A percentile compares a stretch with the other conserved stretches of the same genome.
Evolutionary conservation across 2,113 vertebrate genomes (phyloP).

Genomic region (Perognathus longimembris): DNA sequence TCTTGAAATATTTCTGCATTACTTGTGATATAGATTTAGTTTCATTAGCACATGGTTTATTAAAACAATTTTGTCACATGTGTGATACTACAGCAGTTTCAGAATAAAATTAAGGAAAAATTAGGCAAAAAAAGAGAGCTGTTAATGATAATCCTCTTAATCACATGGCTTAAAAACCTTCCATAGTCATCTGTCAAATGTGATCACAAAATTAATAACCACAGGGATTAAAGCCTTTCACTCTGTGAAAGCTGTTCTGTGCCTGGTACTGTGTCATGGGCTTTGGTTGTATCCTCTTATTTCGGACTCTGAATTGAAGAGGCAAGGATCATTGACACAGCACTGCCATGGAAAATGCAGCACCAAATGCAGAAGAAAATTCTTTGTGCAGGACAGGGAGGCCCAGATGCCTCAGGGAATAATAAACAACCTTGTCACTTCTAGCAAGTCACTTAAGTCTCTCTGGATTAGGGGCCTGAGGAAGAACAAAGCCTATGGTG

Average conservation of each 20-base stretch:
- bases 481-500: not conserved
- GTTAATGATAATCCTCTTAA: not conserved
- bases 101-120: constrained; percentile 48
- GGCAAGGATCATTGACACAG: not conserved
- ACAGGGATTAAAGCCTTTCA: not conserved
- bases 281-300: too few species aligned
- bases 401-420: not conserved
- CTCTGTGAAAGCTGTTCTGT: too few species aligned
- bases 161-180: not conserved
- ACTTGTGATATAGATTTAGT: not conserved
- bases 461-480: not conserved
- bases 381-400: fast-evolving
- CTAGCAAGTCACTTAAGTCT: not conserved
- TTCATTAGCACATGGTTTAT: not conserved
- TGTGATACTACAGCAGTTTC: not conserved
- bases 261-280: not conserved
- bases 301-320: not conserved
- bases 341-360: not conserved
- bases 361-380: not conserved
- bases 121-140: not conserved
- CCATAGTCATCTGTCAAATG: not conserved
- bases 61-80: not conserved
- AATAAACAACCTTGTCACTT: not conserved
- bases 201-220: not conserved
- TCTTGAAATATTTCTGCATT: not conserved